phyloP scores from a whole-genome alignment of 2,113 vertebrate genomes.

The Anoplopoma fimbria region DNA sequence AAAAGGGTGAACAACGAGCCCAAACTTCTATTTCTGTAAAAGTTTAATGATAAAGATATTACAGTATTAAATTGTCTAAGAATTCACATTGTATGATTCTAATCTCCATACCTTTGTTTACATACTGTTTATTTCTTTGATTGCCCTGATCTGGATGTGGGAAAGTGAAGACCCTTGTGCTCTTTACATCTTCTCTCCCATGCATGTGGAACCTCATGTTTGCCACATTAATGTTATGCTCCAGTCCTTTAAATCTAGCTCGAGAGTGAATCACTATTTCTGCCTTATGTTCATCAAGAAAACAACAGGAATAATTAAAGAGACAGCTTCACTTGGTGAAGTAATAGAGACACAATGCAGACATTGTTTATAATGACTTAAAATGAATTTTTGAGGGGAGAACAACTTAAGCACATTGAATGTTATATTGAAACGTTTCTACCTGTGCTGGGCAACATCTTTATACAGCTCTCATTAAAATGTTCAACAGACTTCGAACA shows the following conservation, averaged over 20 bases:
- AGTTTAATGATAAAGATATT: not conserved
- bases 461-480: constrained; percentile 12
- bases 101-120: not conserved
- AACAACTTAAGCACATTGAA: constrained; percentile 20
- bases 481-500: constrained; percentile 4
- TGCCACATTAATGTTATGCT: not conserved
- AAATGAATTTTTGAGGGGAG: no score
- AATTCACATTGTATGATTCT: not conserved
- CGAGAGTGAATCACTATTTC: not conserved
- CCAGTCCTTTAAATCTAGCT: not conserved
- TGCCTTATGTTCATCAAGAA: not conserved
- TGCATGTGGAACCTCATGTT: constrained; percentile 23
- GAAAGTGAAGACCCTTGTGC: constrained; percentile 28
- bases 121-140: not conserved
- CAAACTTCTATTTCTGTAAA: not conserved
- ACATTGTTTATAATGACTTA: constrained; percentile 22
- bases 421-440: constrained; percentile 19
- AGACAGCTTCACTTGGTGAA: not conserved
- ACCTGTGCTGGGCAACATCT: not conserved
- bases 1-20: not conserved
- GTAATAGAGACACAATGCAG: constrained; percentile 29
- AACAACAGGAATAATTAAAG: constrained; percentile 16
- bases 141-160: not conserved
- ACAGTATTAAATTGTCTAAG: not conserved
- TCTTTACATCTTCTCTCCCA: constrained; percentile 9